Conservation (phyloP, 1,140 invertebrate species). For the Drosophila leontia region DNA sequence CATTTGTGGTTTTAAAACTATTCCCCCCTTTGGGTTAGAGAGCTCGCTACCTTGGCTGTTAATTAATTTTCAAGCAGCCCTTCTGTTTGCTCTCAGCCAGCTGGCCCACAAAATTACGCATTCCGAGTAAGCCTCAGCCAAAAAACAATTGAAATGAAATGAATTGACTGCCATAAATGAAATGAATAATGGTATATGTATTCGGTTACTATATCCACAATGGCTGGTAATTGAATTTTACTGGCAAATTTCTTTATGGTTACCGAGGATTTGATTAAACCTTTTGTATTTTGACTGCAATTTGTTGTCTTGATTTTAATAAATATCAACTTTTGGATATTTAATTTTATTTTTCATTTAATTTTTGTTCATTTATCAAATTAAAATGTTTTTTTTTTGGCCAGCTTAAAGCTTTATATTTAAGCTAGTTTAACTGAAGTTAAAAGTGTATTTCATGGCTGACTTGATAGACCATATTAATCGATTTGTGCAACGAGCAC, state of each 20-base stretch:
- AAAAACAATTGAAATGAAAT: slow-evolving; percentile 29
- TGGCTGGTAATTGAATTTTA: slow-evolving; percentile 1
- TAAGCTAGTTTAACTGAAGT: slow-evolving; percentile 1
- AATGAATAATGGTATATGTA: slow-evolving; percentile 15
- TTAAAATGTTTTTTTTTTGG: background rate
- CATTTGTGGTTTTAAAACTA: slow-evolving; percentile 36
- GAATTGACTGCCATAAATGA: slow-evolving; percentile 33
- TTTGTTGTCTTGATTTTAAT: background rate
- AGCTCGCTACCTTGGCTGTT: slow-evolving; percentile 41
- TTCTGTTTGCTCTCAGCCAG: slow-evolving; percentile 47
- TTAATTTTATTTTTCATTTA: background rate
- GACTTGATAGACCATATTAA: slow-evolving; percentile 21
- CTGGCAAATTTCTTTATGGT: background rate
- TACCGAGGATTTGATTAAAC: background rate
- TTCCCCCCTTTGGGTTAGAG: slow-evolving; percentile 2
- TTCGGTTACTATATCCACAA: slow-evolving; percentile 18
- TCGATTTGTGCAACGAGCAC: slow-evolving; percentile 41
- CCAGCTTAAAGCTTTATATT: background rate
- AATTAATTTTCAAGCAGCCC: slow-evolving; percentile 72
- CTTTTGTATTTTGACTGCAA: slow-evolving; percentile 1
- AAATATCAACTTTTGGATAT: background rate
- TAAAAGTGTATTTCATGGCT: slow-evolving; percentile 16
- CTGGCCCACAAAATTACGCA: slow-evolving; percentile 41
- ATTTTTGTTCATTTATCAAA: background rate
- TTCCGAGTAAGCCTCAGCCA: slow-evolving; percentile 8